Evolutionary conservation across 1,140 invertebrate species (phyloP).

Genomic region (Babylonia areolata): DNA sequence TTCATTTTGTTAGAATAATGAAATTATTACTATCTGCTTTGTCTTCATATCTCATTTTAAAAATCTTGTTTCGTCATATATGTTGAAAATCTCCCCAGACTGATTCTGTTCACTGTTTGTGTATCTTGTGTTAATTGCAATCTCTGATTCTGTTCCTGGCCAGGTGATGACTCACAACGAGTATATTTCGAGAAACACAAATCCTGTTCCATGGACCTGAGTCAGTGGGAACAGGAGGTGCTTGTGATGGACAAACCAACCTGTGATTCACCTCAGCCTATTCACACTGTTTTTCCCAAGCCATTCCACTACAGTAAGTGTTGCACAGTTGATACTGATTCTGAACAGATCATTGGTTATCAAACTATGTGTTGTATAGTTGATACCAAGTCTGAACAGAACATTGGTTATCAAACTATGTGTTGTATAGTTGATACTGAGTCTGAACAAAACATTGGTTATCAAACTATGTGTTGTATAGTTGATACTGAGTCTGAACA

Average conservation of each 20-base stretch:
- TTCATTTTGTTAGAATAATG: too few relatives aligned
- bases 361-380: too few relatives aligned
- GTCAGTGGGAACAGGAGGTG: background rate
- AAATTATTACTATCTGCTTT: too few relatives aligned
- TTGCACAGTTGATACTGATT: background rate
- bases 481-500: background rate
- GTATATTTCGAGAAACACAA: background rate
- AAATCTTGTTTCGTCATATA: too few relatives aligned
- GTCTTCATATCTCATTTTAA: too few relatives aligned
- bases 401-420: too few relatives aligned
- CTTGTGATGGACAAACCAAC: background rate
- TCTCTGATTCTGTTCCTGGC: background rate
- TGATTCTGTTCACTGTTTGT: too few relatives aligned
- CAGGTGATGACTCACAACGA: background rate
- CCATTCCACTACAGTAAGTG: constrained; percentile 7
- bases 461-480: background rate
- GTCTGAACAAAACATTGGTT: background rate
- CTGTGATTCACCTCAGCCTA: background rate
- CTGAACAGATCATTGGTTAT: too few relatives aligned
- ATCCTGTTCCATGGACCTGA: background rate
- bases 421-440: too few relatives aligned
- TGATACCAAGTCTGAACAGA: too few relatives aligned
- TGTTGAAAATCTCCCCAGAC: too few relatives aligned
- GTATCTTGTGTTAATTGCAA: too few relatives aligned
- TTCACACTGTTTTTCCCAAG: background rate